Conservation (phyloP, 2,888 invertebrate genomes). For the Ormia ochracea region DNA sequence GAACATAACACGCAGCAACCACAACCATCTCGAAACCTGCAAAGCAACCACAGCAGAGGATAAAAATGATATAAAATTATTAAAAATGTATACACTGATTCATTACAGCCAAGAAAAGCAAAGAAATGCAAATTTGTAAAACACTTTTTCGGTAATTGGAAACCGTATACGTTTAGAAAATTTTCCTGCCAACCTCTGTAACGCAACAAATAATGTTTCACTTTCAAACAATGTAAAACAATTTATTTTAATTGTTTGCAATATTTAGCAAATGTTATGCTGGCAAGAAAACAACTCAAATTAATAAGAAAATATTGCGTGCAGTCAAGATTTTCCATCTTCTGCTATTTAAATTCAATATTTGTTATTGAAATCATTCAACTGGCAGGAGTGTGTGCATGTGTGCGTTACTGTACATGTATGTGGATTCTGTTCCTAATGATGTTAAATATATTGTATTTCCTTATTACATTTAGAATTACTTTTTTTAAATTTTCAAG, state of each 20-base stretch:
- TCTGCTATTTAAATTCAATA: neutral
- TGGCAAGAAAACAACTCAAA: neutral
- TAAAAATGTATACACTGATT: conserved; percentile 75
- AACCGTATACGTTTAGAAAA: neutral
- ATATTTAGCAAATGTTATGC: conserved; percentile 24
- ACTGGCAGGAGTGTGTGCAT: neutral
- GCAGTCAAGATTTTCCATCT: neutral
- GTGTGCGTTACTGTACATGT: neutral
- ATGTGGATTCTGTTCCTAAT: conserved; percentile 52
- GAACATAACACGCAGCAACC: conserved; percentile 60
- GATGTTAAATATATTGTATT: conserved; percentile 51
- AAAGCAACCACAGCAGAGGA: conserved; percentile 68
- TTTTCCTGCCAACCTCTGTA: neutral
- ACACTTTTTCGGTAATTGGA: conserved; percentile 25
- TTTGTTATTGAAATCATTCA: neutral
- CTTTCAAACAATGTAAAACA: neutral
- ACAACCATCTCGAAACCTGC: conserved; percentile 50
- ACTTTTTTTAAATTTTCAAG: conserved; percentile 25
- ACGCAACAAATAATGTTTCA: neutral
- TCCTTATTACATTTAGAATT: conserved; percentile 37
- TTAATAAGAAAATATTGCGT: neutral
- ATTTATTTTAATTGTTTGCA: conserved; percentile 42
- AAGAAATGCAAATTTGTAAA: conserved; percentile 19
- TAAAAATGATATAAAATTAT: conserved; percentile 75
- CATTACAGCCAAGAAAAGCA: conserved; percentile 68